Percentiles rank a stretch among this genome's conserved stretches.
These are phyloP conservation scores for Monopterus albus DNA, from an alignment of 2,113 vertebrate genomes.

Conservation along the genomic window DNA sequence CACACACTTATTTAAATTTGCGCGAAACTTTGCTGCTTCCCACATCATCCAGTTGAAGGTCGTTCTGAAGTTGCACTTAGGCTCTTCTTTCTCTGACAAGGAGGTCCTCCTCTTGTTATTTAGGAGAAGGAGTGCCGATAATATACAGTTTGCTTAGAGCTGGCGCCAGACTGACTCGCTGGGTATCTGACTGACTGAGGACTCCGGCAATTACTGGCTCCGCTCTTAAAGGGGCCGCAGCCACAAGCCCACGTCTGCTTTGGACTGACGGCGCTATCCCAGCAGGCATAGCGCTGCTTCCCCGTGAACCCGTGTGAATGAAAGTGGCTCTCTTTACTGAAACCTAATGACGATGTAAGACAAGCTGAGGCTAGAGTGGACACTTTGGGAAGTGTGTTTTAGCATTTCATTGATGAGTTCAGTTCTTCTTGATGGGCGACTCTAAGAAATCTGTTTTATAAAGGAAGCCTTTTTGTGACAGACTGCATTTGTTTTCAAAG, in stretches of 20 bases:
- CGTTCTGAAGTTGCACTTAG: conserved; percentile 84
- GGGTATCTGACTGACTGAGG: conserved; percentile 87
- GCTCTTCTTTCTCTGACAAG: conserved; percentile 76
- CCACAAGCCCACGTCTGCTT: conserved; percentile 59
- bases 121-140: conserved; percentile 92
- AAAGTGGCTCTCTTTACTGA: not conserved
- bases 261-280: conserved; percentile 30
- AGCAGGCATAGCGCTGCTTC: conserved; percentile 21
- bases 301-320: no score
- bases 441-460: no score
- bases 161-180: conserved; percentile 92
- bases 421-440: no score
- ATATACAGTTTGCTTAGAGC: conserved; percentile 91
- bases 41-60: conserved; percentile 83
- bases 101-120: conserved; percentile 85
- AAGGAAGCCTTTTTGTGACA: no score
- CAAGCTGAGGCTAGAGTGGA: no score
- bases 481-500: no score
- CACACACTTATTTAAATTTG: conserved; percentile 54
- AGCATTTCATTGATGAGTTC: no score
- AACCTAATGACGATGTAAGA: not conserved
- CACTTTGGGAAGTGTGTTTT: no score
- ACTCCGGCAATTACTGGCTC: conserved; percentile 81
- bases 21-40: conserved; percentile 50
- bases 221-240: conserved; percentile 88